These are phyloP conservation scores for Charaxes varanes DNA, from an alignment of 1,140 invertebrate genomes.

Conservation along the genomic window DNA sequence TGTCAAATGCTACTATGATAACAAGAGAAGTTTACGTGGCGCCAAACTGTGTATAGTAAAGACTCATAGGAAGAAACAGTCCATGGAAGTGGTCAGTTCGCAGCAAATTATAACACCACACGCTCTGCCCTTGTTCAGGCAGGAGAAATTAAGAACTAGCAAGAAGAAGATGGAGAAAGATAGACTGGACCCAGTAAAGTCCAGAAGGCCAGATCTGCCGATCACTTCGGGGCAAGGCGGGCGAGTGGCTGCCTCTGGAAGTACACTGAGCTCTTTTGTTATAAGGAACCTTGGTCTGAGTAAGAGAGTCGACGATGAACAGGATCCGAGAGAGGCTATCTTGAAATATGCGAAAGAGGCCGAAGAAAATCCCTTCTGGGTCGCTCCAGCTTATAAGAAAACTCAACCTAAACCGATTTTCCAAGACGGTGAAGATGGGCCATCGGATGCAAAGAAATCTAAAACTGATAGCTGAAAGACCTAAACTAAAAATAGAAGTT, in stretches of 20 bases:
- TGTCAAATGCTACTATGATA: conserved; percentile 94
- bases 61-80: conserved; percentile 84
- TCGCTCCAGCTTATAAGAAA: conserved; percentile 91
- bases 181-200: conserved; percentile 93
- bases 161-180: conserved; percentile 95
- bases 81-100: conserved; percentile 89
- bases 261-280: conserved; percentile 97
- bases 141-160: conserved; percentile 92
- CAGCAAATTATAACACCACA: conserved; percentile 98
- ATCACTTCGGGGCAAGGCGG: conserved; percentile 95
- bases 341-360: conserved; percentile 98
- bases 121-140: conserved; percentile 95
- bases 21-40: conserved; percentile 88
- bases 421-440: conserved; percentile 76
- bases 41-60: conserved; percentile 94
- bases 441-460: conserved; percentile 70
- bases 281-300: conserved; percentile 95
- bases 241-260: conserved; percentile 95
- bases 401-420: conserved; percentile 90
- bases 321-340: conserved; percentile 97
- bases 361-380: conserved; percentile 97
- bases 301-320: conserved; percentile 95
- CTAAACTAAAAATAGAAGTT: too few relatives aligned
- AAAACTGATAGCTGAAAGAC: conserved; percentile 39
- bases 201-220: conserved; percentile 94